These are phyloP conservation scores for Eupithecia subfuscata DNA, from an alignment of 2,888 invertebrate genomes.

Conservation along the genomic window DNA sequence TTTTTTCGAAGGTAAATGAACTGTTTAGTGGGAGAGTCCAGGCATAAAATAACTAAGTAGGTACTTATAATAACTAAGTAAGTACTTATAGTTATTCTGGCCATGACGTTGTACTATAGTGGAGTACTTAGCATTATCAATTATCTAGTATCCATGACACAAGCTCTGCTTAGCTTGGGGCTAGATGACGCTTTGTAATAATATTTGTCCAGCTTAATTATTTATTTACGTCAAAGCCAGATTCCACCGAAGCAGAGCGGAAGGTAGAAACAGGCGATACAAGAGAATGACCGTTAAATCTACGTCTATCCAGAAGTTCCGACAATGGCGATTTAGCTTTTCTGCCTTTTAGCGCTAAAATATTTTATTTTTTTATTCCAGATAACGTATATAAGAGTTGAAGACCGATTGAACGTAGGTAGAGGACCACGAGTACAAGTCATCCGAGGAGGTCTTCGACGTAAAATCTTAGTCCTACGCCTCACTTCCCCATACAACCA, in stretches of 20 bases:
- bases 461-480: conserved; percentile 58
- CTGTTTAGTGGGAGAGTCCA: too few species aligned
- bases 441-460: conserved; percentile 63
- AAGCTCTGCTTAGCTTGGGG: too few species aligned
- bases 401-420: conserved; percentile 65
- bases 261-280: background rate
- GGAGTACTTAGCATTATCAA: too few species aligned
- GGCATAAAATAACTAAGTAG: too few species aligned
- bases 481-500: conserved; percentile 59
- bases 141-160: too few species aligned
- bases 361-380: conserved; percentile 45
- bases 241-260: background rate
- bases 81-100: too few species aligned
- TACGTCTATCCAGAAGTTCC: background rate
- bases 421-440: conserved; percentile 59
- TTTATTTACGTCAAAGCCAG: background rate
- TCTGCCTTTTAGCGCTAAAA: background rate
- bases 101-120: too few species aligned
- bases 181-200: too few species aligned
- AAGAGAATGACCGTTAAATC: background rate
- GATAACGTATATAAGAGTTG: conserved; percentile 71
- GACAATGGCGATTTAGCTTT: background rate
- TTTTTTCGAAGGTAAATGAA: too few species aligned
- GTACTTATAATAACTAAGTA: too few species aligned
- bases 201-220: too few species aligned